Conservation (phyloP, 2,113 vertebrate species). For the Ammodytes dubius region DNA sequence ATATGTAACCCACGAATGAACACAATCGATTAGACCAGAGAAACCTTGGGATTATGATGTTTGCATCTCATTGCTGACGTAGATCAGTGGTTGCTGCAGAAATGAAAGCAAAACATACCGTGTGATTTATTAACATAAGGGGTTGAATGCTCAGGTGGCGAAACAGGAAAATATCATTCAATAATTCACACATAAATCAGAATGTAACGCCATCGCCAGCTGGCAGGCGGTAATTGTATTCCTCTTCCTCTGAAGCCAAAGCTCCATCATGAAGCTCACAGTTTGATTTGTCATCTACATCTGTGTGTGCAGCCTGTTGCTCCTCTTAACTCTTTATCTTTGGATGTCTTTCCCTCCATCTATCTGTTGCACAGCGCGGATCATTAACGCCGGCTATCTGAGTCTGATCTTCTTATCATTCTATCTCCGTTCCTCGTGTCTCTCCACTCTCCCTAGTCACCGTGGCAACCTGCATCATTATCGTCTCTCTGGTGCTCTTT, state of each 20-base stretch:
- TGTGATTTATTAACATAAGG: not conserved
- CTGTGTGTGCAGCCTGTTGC: not conserved
- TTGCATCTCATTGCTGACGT: not conserved
- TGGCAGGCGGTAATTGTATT: not conserved
- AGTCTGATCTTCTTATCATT: conserved; percentile 73
- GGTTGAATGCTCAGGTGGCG: conserved; percentile 23
- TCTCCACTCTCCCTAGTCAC: conserved; percentile 64
- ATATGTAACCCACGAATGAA: conserved; percentile 46
- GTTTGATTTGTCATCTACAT: conserved; percentile 19
- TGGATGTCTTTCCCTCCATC: conserved; percentile 39
- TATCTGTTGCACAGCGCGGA: conserved; percentile 28
- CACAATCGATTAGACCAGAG: conserved; percentile 58
- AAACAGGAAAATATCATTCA: conserved; percentile 15
- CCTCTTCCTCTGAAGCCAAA: conserved; percentile 1
- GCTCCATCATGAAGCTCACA: conserved; percentile 29
- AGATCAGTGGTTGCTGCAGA: not conserved
- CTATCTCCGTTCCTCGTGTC: conserved; percentile 58
- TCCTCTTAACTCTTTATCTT: conserved; percentile 35
- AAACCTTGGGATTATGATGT: conserved; percentile 39
- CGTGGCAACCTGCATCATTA: conserved; percentile 77
- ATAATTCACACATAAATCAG: conserved; percentile 26
- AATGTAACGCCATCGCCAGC: not conserved
- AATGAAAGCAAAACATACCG: not conserved
- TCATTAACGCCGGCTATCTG: conserved; percentile 66
- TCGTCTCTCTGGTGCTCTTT: conserved; percentile 53